phyloP scores from a whole-genome alignment of 92 coral and sea anemone genomes.

The Actinostola sp. region DNA sequence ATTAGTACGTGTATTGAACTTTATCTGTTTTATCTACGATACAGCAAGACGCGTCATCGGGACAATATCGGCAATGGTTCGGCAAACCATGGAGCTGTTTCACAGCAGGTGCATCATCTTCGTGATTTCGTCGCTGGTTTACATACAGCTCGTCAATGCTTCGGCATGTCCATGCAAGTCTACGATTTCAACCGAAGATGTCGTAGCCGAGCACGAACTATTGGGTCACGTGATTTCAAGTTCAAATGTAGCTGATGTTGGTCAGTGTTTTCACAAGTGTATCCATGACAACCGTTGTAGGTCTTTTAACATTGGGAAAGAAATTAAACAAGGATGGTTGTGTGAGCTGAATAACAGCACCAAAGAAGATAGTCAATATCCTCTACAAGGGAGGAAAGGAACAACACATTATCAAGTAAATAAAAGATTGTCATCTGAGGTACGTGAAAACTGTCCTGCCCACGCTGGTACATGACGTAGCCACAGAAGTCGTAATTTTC shows the following conservation, averaged over 20 bases:
- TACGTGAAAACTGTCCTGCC: background rate
- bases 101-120: background rate
- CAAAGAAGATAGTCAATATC: background rate
- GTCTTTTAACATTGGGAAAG: conserved; percentile 15
- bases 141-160: background rate
- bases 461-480: background rate
- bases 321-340: background rate
- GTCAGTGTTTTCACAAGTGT: conserved; percentile 31
- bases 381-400: background rate
- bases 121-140: background rate
- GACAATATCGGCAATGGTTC: background rate
- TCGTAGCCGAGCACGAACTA: conserved; percentile 10
- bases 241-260: conserved; percentile 7
- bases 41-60: too few species aligned
- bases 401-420: conserved; percentile 20
- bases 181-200: conserved; percentile 23
- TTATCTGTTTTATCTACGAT: too few species aligned
- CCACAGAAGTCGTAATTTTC: background rate
- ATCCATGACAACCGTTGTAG: conserved; percentile 16
- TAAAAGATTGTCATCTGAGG: conserved; percentile 9
- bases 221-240: conserved; percentile 21
- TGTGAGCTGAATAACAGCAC: conserved; percentile 22
- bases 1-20: too few species aligned
- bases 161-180: conserved; percentile 25
- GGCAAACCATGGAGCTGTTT: background rate